Base-by-base conservation (phyloP, 2,113 vertebrate species). In the Bagarius yarrelli region DNA sequence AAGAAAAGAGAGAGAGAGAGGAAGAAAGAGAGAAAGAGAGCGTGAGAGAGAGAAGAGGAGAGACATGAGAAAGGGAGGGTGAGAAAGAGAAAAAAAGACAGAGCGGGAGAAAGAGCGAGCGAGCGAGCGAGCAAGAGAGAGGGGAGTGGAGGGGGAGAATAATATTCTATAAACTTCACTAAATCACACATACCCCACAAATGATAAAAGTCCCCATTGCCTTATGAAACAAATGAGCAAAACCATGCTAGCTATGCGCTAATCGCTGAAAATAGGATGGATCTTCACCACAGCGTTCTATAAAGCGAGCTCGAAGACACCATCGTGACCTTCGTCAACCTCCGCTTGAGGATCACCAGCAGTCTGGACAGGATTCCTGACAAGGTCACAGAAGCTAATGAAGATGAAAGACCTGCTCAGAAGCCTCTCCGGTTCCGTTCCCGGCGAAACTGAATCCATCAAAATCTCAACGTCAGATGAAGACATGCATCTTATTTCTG, bases 401-500 rank as follows among this genome's bases (percentile, higher is more conserved):
- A 18, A 52, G 53, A 34, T 36, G 52, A 72, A 36, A 30, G 30
- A 64, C 18, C 44, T 52, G 23, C 15, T 18, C 56, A 53, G 70
- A 79, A 78, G 53, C 9, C 15, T 56, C 25, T 30, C 34, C 18
- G 71, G 14, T 25, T 32, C 73, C 0, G 0, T 61, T 52, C 21
- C 75, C 9, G 18, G 84, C 40, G 59, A 71, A 78, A 44, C 69
- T 34, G 67, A 55, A 85, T 87, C 85, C 86, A 87, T 84, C 86
- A 88, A 89, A 88, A 91, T 34, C 85, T 80, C 88, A 76, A 83
- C 69, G 61, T 67, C 77, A 78, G 56, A 74, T 84, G 78, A 87
- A 83, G 80, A 86, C 60, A 71, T 72, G 79, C 81, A 84, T 77
- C 73, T 85, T 83, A 85, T 87, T 82, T 83, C 82, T 83, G 80